Percentiles rank a stretch among this genome's conserved stretches.
phyloP scores from a whole-genome alignment of 2,113 vertebrate genomes.

The Acanthisitta chloris region DNA sequence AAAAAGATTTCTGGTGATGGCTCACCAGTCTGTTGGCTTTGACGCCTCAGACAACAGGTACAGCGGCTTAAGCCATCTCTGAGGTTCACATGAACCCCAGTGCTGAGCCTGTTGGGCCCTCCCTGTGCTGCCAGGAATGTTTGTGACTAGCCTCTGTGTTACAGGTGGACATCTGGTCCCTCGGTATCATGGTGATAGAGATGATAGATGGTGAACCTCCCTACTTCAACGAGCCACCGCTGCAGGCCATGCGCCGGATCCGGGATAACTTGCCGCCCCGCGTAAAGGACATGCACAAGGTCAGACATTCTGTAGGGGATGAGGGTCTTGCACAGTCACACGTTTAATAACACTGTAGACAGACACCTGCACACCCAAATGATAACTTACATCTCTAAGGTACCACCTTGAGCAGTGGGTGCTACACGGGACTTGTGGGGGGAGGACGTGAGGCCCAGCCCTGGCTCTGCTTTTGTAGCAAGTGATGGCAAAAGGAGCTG shows the following conservation, averaged over 20 bases:
- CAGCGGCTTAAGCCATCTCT: accelerated
- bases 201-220: constrained; percentile 98
- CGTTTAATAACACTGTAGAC: accelerated
- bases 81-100: accelerated
- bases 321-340: accelerated
- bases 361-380: accelerated
- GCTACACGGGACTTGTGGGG: accelerated
- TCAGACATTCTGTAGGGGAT: neutral
- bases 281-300: constrained; percentile 95
- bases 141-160: neutral
- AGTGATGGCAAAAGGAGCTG: neutral
- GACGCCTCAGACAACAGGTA: neutral
- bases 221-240: constrained; percentile 96
- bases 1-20: neutral
- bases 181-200: constrained; percentile 99
- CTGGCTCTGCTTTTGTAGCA: neutral
- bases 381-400: accelerated
- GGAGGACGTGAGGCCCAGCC: accelerated
- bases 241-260: constrained; percentile 98
- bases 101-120: neutral
- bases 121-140: neutral
- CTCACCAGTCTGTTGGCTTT: neutral
- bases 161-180: constrained; percentile 95
- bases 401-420: neutral
- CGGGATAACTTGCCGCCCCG: constrained; percentile 94